Evolutionary conservation across 2,888 invertebrate species (phyloP).

Genomic region (Pristionchus mayeri): DNA sequence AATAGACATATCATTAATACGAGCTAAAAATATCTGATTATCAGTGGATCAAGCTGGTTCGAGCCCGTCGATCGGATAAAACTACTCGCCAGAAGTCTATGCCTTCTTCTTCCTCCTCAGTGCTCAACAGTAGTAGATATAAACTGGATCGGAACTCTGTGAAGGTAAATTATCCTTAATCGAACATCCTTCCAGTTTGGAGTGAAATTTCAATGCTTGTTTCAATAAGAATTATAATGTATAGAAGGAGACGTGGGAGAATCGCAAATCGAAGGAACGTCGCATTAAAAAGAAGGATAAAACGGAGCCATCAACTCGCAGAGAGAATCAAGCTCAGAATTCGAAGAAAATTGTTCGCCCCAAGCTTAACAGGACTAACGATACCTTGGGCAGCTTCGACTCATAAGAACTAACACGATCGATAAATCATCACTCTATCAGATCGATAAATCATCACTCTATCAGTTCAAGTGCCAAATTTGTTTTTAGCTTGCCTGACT

Average conservation of each 20-base stretch:
- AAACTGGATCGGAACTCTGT: not conserved
- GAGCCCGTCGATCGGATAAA: not conserved
- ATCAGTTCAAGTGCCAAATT: not conserved
- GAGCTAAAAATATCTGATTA: no score
- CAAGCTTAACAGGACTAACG: not conserved
- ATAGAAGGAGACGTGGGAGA: not conserved
- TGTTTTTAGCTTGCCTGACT: no score
- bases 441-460: not conserved
- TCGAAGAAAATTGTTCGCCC: not conserved
- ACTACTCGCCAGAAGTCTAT: no score
- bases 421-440: not conserved
- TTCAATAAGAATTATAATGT: not conserved
- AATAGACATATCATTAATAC: not conserved
- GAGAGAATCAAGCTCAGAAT: not conserved
- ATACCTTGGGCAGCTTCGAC: not conserved
- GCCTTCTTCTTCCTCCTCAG: not conserved
- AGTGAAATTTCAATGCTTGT: not conserved
- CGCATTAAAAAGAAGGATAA: not conserved
- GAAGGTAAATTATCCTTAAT: not conserved
- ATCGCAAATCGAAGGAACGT: conserved; percentile 13
- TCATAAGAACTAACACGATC: not conserved
- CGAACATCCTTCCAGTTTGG: not conserved
- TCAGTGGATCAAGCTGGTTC: not conserved
- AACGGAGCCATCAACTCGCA: not conserved
- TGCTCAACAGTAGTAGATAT: not conserved